phyloP scores from a whole-genome alignment of 1,140 invertebrate genomes.

The Himalopsyche phryganea region DNA sequence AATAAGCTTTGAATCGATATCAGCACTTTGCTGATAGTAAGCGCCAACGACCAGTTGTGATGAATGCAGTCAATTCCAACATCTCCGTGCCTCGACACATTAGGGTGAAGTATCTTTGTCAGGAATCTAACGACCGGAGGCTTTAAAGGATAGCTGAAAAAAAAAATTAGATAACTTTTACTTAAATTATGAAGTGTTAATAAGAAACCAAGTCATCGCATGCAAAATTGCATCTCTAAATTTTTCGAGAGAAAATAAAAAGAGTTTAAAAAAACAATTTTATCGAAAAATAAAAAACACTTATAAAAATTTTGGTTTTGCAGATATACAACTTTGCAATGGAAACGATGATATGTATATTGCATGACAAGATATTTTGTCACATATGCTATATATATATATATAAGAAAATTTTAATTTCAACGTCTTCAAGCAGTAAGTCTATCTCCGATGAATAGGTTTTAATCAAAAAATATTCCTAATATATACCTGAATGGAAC shows the following conservation, averaged over 20 bases:
- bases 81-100: constrained; percentile 93
- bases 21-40: constrained; percentile 88
- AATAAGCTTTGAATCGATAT: constrained; percentile 88
- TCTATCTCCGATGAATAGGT: too few relatives aligned
- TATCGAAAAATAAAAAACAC: too few relatives aligned
- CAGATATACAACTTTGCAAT: too few relatives aligned
- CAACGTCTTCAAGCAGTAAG: too few relatives aligned
- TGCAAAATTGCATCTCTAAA: not conserved
- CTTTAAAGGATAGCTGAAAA: constrained; percentile 81
- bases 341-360: too few relatives aligned
- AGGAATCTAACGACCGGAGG: constrained; percentile 86
- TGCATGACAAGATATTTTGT: too few relatives aligned
- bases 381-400: too few relatives aligned
- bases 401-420: too few relatives aligned
- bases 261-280: too few relatives aligned
- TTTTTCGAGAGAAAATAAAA: too few relatives aligned
- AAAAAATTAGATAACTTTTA: constrained; percentile 11
- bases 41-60: constrained; percentile 91
- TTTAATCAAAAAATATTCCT: too few relatives aligned
- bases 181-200: not conserved
- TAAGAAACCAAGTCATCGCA: not conserved
- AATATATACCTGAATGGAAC: constrained; percentile 61
- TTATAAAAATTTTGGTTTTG: too few relatives aligned
- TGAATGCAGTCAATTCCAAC: constrained; percentile 93
- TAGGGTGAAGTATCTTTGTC: constrained; percentile 91